A percentile compares a stretch with the other conserved stretches of the same genome.
Conservation (phyloP, 2,113 vertebrate genomes). For the Sisor rabdophorus region DNA sequence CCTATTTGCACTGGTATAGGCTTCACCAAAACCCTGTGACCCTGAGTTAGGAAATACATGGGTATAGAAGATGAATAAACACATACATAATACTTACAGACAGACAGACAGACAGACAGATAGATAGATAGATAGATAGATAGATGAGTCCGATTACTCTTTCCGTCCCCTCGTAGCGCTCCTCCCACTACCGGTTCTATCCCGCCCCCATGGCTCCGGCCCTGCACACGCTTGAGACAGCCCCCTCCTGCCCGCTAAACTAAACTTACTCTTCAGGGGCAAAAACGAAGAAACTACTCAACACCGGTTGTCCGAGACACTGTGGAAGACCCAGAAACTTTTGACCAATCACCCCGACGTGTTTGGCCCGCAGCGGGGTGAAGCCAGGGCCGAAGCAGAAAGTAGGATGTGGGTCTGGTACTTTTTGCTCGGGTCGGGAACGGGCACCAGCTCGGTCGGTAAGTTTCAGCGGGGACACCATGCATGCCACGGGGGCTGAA, state of each 20-base stretch:
- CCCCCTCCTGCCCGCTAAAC: conserved; percentile 35
- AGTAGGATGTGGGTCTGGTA: conserved; percentile 81
- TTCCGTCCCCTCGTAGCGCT: neutral
- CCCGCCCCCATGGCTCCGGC: conserved; percentile 38
- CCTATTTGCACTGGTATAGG: no score
- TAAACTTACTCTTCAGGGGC: conserved; percentile 40
- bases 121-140: no score
- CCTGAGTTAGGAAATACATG: no score
- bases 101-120: no score
- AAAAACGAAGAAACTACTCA: neutral
- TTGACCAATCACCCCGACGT: conserved; percentile 36
- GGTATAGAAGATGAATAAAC: no score
- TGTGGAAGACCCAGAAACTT: conserved; percentile 43
- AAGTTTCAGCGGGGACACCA: conserved; percentile 54
- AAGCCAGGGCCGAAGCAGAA: conserved; percentile 47
- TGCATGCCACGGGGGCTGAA: neutral
- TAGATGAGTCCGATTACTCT: neutral
- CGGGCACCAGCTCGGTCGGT: conserved; percentile 74
- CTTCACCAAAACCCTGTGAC: no score
- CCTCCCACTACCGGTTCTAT: conserved; percentile 42
- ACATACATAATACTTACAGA: no score
- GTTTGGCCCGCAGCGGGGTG: conserved; percentile 61
- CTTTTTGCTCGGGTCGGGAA: conserved; percentile 75
- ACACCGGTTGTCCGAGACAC: conserved; percentile 40
- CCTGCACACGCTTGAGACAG: conserved; percentile 45